Conservation (phyloP, 2,797 vertebrate species). For the Megalops cyprinoides region DNA sequence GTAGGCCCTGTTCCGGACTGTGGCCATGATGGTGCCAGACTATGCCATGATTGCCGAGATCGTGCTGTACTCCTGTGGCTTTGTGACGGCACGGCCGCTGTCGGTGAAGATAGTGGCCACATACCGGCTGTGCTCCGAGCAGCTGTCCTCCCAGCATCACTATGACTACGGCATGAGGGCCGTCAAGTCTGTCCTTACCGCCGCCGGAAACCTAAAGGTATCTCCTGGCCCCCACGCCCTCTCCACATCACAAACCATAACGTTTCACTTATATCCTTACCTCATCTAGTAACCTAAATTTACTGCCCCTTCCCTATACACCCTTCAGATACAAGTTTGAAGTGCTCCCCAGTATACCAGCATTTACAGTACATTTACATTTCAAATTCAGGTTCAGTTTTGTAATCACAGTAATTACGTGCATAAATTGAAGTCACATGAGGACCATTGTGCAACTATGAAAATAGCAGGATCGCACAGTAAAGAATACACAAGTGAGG, state of each 20-base stretch:
- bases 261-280: neutral
- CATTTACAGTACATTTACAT: neutral
- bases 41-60: slow-evolving; percentile 94
- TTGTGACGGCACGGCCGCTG: slow-evolving; percentile 85
- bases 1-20: slow-evolving; percentile 88
- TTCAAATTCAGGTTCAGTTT: neutral
- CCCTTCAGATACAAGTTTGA: too few species aligned
- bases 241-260: neutral
- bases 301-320: neutral
- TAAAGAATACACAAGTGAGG: neutral
- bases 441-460: neutral
- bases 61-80: slow-evolving; percentile 89
- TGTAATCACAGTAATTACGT: neutral
- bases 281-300: neutral
- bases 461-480: neutral
- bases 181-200: slow-evolving; percentile 89
- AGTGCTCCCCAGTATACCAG: neutral
- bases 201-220: slow-evolving; percentile 91
- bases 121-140: slow-evolving; percentile 87
- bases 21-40: slow-evolving; percentile 95
- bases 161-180: slow-evolving; percentile 94
- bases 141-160: slow-evolving; percentile 88
- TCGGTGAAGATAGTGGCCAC: slow-evolving; percentile 90
- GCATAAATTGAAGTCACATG: neutral
- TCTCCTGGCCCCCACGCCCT: neutral